Evolutionary conservation across 2,888 invertebrate genomes (phyloP).

Genomic region (Lydus trimaculatus): DNA sequence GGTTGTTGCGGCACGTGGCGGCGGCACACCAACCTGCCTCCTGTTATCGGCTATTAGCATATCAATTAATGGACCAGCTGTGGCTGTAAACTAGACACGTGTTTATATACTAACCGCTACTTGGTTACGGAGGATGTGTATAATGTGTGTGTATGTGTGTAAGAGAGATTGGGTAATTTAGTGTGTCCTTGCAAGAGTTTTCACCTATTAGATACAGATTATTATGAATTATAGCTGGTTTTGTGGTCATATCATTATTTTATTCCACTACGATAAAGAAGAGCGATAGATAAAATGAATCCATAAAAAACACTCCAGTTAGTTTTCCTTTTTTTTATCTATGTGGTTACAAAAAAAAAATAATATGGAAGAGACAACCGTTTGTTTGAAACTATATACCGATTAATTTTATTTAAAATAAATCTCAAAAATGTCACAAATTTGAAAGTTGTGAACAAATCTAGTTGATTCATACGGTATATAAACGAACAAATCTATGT

Average conservation of each 20-base stretch:
- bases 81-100: constrained; percentile 59
- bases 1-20: constrained; percentile 44
- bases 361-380: background rate
- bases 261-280: background rate
- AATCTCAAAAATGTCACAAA: background rate
- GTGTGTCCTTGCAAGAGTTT: constrained; percentile 22
- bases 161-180: constrained; percentile 12
- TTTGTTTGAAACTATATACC: background rate
- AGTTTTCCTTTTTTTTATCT: background rate
- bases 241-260: constrained; percentile 7
- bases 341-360: background rate
- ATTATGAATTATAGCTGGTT: constrained; percentile 26
- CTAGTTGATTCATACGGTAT: background rate
- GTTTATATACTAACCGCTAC: constrained; percentile 37
- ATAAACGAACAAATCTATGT: background rate
- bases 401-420: background rate
- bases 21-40: constrained; percentile 39
- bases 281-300: background rate
- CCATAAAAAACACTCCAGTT: background rate
- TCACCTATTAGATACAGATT: constrained; percentile 24
- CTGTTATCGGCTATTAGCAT: constrained; percentile 51
- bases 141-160: background rate
- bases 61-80: constrained; percentile 58
- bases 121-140: constrained; percentile 22
- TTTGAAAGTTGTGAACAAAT: background rate